phyloP scores from a whole-genome alignment of 2,797 vertebrate species.

The Sphaeramia orbicularis region DNA sequence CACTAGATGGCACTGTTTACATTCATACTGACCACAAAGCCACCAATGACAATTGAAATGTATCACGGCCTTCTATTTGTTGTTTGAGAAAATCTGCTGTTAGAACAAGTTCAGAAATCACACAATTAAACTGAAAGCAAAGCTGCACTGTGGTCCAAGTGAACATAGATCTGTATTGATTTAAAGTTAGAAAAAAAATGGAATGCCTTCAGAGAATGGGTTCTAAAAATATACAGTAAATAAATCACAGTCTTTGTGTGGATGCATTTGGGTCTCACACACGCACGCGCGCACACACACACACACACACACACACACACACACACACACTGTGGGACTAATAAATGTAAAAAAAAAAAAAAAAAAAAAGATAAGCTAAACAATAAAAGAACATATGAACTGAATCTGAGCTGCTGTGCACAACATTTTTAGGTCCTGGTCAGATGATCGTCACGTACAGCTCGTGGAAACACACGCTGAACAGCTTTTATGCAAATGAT shows the following conservation, averaged over 20 bases:
- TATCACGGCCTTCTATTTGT: constrained; percentile 19
- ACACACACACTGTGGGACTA: not conserved
- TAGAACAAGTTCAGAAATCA: not conserved
- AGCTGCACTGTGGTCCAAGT: accelerated
- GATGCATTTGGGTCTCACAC: not conserved
- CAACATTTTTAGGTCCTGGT: constrained; percentile 54
- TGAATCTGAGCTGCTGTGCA: constrained; percentile 13
- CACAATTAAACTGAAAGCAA: not conserved
- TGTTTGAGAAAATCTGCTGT: constrained; percentile 8
- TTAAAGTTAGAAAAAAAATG: not conserved
- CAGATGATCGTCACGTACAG: constrained; percentile 62
- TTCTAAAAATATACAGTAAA: constrained; percentile 5
- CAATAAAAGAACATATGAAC: not conserved
- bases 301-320: no score
- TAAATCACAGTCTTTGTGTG: not conserved
- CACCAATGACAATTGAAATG: not conserved
- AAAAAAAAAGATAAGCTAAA: constrained; percentile 11
- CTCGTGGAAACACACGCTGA: constrained; percentile 48
- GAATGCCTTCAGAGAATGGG: not conserved
- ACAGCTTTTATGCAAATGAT: constrained; percentile 77
- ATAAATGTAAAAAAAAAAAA: no score
- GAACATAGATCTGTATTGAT: not conserved
- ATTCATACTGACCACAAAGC: not conserved
- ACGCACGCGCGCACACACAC: not conserved
- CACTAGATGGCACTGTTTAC: constrained; percentile 68